These are phyloP conservation scores for Phytoseiulus persimilis DNA, from an alignment of 2,888 invertebrate species.

Conservation along the genomic window DNA sequence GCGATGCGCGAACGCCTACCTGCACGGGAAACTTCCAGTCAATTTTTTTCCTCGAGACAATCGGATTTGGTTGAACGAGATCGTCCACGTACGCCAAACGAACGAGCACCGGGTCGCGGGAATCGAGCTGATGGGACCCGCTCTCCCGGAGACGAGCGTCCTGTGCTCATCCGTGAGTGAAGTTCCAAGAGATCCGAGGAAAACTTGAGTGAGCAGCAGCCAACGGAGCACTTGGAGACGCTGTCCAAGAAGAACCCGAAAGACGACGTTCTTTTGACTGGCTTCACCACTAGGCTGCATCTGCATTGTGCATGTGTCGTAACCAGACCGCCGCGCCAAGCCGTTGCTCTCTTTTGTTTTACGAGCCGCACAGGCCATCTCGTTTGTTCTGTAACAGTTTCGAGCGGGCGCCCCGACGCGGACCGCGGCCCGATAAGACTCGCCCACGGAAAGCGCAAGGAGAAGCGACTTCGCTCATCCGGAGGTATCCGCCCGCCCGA, in stretches of 20 bases:
- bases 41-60: too few species aligned
- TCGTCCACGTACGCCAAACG: too few species aligned
- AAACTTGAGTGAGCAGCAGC: background rate
- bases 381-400: background rate
- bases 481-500: too few species aligned
- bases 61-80: too few species aligned
- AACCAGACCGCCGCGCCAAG: background rate
- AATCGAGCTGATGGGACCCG: too few species aligned
- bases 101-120: too few species aligned
- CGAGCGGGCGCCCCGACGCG: background rate
- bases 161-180: background rate
- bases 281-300: background rate
- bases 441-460: background rate
- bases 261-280: background rate
- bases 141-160: background rate
- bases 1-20: background rate
- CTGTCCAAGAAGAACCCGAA: background rate
- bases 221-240: background rate
- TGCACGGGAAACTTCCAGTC: background rate
- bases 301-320: constrained; percentile 5
- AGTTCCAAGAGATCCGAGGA: background rate
- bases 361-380: background rate
- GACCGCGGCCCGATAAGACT: background rate
- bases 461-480: too few species aligned
- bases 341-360: background rate